Evolutionary conservation across 2,888 invertebrate genomes (phyloP), one percentile per base, ranked within the genome.

Genomic region (Suillia variegata): DNA sequence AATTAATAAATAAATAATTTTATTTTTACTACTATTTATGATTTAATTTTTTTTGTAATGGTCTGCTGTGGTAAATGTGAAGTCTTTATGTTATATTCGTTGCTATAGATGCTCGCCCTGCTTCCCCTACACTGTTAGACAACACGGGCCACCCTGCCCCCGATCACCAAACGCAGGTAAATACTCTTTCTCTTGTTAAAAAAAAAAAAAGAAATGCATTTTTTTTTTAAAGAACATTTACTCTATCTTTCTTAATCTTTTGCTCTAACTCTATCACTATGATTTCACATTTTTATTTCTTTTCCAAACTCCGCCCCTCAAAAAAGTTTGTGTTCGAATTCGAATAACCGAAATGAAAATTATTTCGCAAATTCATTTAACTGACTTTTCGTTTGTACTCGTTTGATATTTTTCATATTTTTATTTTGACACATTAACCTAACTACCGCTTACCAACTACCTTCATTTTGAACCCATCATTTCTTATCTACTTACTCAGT

Each of bases 51-150:
- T 78, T 80, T 79, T 78, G 79, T 77, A 78, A 79, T 80, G 82
- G 82, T 82, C 82, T 82, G 81, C 81, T 82, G 82, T 82, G 82
- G 81, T 82, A 82, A 82, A 82, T 82, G 82, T 82, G 78, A 80
- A 82, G 82, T 82, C 82, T 82, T 82, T 81, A 82, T 89, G 89
- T 92, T 92, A 91, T 92, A 91, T 92, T 90, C 92, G 92, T 92
- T 92, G 92, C 92, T 92, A 80, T 80, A 92, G 92, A 92, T 92
- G 92, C 92, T 92, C 92, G 92, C 91, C 89, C 89, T 85, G 85
- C 85, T 89, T 89, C 89, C 89, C 89, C 89, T 89, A 89, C 89
- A 88, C 87, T 89, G 89, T 90, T 90, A 90, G 90, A 90, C 89
- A 89, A 89, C 89, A 89, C 88, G 89, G 89, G 85, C 89, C 89